Evolutionary conservation across 1,140 invertebrate genomes (phyloP), one percentile per base, ranked within the genome.

Genomic region (Aradophagus sp.): DNA sequence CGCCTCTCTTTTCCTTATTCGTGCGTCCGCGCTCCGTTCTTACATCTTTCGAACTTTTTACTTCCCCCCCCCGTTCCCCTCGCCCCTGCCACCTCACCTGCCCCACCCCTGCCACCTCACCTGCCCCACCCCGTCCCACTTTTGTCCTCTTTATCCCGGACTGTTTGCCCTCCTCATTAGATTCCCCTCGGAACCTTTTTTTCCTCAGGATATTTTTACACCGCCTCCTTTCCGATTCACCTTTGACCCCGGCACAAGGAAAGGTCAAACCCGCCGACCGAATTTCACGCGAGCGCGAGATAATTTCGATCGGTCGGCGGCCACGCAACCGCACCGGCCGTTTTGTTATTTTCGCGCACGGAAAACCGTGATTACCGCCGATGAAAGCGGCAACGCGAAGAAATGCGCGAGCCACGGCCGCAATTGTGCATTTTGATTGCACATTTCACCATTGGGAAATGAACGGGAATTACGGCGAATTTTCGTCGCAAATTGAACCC

Each of bases 1-100:
- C 70, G 47, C 34, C 53, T 26, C 55, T 44, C 68, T 65, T 59
- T 65, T 65, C 68, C 68, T 71, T 71, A 71, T 71, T 71, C 68
- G 68, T 53, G 48, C 61, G 47, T 61, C 44, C 26, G 52, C 20
- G 36, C 35, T 12, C 20, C 47, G 32, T 59, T 53, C 65, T 55
- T 47, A 67, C 72, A 47, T 70, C 67, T 77, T 73, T 73, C 27
- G 4, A 29, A 29, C 27, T 29, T 63, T 70, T 13, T 50, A 56
- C 63, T 47, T 53, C 36, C 53, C 41, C 32, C 58, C 29, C 41
- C 35, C 26, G 45, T 27, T 35, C 42, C 31, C 44, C 35, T 29
- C 55, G 39, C 19, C 63, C 53, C 20, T 14, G 13, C 29, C 31
- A 2, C 53, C 35, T 31, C 27, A 29, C 11, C 27, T 29, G 27